A percentile compares a stretch with the other conserved stretches of the same genome.
phyloP scores from a whole-genome alignment of 2,888 invertebrate genomes.

The Andrena hattorfiana region DNA sequence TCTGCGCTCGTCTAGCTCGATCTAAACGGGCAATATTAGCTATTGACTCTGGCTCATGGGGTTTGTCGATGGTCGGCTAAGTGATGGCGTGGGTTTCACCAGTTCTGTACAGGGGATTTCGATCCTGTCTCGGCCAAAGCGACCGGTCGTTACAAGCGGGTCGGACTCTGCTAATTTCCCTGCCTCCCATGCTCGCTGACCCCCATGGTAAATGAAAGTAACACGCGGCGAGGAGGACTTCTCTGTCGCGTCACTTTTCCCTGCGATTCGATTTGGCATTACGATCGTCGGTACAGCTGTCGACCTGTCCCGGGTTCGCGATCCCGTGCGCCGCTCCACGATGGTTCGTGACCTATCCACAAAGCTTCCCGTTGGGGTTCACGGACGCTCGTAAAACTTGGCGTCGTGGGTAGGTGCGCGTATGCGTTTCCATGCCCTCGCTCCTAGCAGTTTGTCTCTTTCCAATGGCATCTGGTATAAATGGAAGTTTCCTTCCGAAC shows the following conservation, averaged over 20 bases:
- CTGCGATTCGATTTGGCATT: conserved; percentile 28
- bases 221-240: background rate
- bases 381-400: conserved; percentile 69
- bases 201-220: conserved; percentile 27
- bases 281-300: conserved; percentile 64
- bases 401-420: conserved; percentile 42
- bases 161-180: conserved; percentile 42
- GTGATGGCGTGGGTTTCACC: conserved; percentile 45
- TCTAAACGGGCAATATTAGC: conserved; percentile 76
- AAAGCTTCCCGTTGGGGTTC: conserved; percentile 62
- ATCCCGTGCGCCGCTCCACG: conserved; percentile 21
- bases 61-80: conserved; percentile 61
- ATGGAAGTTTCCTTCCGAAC: conserved; percentile 53
- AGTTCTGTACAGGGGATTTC: conserved; percentile 35
- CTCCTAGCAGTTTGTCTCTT: conserved; percentile 52
- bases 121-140: conserved; percentile 27
- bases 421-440: conserved; percentile 54
- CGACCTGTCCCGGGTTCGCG: conserved; percentile 57
- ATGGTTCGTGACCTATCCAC: conserved; percentile 66
- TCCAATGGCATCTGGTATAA: conserved; percentile 50
- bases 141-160: conserved; percentile 20
- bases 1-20: conserved; percentile 56
- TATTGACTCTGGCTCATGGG: conserved; percentile 74
- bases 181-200: background rate
- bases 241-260: background rate